Evolutionary conservation across 2,797 vertebrate genomes (phyloP).

Genomic region (Ctenochaetus hawaiiensis): DNA sequence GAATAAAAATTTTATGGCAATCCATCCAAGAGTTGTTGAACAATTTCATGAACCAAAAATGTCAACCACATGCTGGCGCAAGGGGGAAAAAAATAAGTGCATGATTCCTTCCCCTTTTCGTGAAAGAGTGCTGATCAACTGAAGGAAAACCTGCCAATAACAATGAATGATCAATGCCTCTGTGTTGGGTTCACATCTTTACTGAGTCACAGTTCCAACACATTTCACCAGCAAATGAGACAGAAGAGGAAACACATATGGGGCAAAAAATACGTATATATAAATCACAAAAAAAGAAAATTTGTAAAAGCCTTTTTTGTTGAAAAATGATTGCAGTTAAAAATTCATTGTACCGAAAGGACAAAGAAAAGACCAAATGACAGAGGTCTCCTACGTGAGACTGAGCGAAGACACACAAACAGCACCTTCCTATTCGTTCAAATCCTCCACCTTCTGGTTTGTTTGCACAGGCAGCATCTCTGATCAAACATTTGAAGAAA

Average conservation of each 20-base stretch:
- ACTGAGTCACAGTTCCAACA: constrained; percentile 77
- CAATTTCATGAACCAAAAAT: neutral
- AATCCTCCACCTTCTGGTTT: neutral
- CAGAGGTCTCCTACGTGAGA: constrained; percentile 1
- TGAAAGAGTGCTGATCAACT: neutral
- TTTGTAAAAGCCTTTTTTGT: constrained; percentile 41
- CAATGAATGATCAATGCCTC: constrained; percentile 6
- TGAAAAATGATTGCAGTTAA: constrained; percentile 57
- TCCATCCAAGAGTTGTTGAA: neutral
- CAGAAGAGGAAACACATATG: constrained; percentile 54
- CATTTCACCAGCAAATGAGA: constrained; percentile 63
- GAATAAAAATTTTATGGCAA: neutral
- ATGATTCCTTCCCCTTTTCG: neutral
- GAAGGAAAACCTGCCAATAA: neutral
- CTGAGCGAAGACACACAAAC: constrained; percentile 16
- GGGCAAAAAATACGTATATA: neutral
- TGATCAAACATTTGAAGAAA: neutral
- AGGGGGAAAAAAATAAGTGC: neutral
- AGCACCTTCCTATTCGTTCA: neutral
- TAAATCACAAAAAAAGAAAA: constrained; percentile 59
- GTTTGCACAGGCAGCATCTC: constrained; percentile 2
- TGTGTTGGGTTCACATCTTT: constrained; percentile 76
- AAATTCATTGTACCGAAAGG: constrained; percentile 51
- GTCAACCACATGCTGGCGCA: neutral
- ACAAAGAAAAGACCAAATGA: constrained; percentile 20